Base-by-base conservation (phyloP, 2,888 invertebrate genomes). In the Magallana nippona region DNA sequence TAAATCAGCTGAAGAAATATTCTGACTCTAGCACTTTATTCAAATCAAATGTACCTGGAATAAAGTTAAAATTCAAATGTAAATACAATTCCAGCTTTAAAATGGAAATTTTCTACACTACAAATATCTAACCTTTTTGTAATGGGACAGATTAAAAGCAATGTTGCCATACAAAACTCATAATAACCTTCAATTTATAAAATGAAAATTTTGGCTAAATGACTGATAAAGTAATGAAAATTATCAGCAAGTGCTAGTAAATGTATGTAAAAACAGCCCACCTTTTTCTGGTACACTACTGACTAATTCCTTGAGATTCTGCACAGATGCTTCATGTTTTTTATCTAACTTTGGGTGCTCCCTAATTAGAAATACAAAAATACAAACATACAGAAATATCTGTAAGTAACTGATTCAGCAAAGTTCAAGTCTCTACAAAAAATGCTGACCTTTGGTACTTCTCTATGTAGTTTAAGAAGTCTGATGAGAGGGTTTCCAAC, bases 401-500 rank as follows among this genome's bases (percentile, higher is more conserved):
- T n/a, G 62, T 5, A 19, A 2, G 0, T n/a, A 44, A 44, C 10
- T 44, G 44, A 44, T 44, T 44, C 8, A 44, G 44, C 44, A 44
- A 44, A 44, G 5, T 44, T 44, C 44, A 44, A 44, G 44, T 44
- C 44, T 44, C 44, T 44, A 44, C 44, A 44, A 5, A 13, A 22
- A 80, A 78, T 19, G 83, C 88, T 83, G 85, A 90, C 89, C 55
- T 82, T 13, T 86, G 78, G n/a, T 80, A 56, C 13, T 84, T 83
- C 10, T 87, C 85, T 82, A 89, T 92, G 32, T 87, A 89, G 1
- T 91, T 83, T n/a, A 95, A 92, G 83, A 99, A 95, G 94, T 96
- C 97, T 27, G 96, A 91, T 0, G 98, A 97, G 82, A 99, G 95
- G 92, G 98, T 95, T 91, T 98, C 96, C 80, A 99, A 95, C 89